phyloP scores from a whole-genome alignment of 2,888 invertebrate species.

The Agrotis ipsilon region DNA sequence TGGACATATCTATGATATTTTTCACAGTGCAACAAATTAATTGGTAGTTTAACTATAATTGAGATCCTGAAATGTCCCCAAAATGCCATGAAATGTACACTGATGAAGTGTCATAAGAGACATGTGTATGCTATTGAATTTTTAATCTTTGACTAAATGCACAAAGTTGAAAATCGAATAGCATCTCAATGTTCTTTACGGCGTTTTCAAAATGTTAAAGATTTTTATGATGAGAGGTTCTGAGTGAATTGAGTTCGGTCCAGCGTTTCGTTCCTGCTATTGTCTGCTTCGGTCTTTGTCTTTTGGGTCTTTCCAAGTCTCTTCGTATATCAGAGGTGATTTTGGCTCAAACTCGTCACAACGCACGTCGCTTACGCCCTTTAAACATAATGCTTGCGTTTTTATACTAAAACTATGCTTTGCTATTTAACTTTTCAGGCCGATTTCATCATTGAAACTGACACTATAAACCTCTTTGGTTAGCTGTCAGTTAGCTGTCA shows the following conservation, averaged over 20 bases:
- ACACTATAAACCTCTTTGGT: not conserved
- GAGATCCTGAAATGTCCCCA: slow-evolving; percentile 45
- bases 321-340: slow-evolving; percentile 74
- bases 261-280: slow-evolving; percentile 80
- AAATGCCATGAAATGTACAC: slow-evolving; percentile 16
- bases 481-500: not conserved
- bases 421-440: slow-evolving; percentile 34
- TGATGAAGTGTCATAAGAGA: not conserved
- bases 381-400: slow-evolving; percentile 64
- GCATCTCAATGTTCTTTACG: not conserved
- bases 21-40: not conserved
- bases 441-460: not conserved
- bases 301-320: slow-evolving; percentile 74
- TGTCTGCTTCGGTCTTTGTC: slow-evolving; percentile 74
- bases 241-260: slow-evolving; percentile 80
- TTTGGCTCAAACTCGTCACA: slow-evolving; percentile 68
- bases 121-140: not conserved
- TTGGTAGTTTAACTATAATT: not conserved
- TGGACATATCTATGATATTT: not conserved
- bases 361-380: slow-evolving; percentile 63
- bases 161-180: not conserved
- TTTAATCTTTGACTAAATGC: not conserved
- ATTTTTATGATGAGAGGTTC: slow-evolving; percentile 70
- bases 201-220: not conserved
- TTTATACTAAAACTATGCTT: slow-evolving; percentile 65